Percentiles rank a stretch among this genome's conserved stretches.
Conservation (phyloP, 2,888 invertebrate species). For the Tridacna gigas region DNA sequence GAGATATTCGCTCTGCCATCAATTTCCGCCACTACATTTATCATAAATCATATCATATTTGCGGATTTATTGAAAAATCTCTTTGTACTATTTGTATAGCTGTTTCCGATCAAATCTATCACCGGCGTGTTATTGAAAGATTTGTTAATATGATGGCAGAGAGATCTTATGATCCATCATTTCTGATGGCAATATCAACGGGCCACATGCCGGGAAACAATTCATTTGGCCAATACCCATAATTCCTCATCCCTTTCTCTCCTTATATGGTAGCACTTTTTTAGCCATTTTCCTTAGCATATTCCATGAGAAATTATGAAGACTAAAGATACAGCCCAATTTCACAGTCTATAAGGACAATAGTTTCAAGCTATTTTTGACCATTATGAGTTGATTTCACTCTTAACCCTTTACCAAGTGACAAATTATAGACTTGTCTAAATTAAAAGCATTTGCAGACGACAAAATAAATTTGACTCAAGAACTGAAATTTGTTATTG, state of each 20-base stretch:
- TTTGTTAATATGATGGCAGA: constrained; percentile 44
- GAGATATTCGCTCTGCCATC: constrained; percentile 44
- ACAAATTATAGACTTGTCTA: background rate
- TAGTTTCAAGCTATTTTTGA: too few relatives aligned
- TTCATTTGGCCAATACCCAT: constrained; percentile 26
- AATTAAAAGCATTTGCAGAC: background rate
- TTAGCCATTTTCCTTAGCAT: background rate
- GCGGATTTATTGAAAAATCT: constrained; percentile 59
- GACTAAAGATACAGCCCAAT: too few relatives aligned
- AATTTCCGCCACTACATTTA: constrained; percentile 51
- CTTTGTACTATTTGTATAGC: constrained; percentile 54
- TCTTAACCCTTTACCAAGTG: too few relatives aligned
- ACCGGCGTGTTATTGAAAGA: constrained; percentile 40
- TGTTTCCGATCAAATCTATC: constrained; percentile 46
- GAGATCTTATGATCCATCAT: constrained; percentile 38
- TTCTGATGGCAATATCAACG: constrained; percentile 39
- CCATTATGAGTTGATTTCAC: too few relatives aligned
- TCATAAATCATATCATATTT: constrained; percentile 67
- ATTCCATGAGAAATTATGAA: too few relatives aligned
- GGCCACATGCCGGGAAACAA: constrained; percentile 36
- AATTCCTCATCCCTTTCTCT: background rate
- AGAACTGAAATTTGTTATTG: background rate
- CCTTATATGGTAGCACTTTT: background rate
- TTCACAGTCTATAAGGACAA: too few relatives aligned
- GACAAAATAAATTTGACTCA: too few relatives aligned